Evolutionary conservation across 2,888 invertebrate genomes (phyloP), one percentile per base, ranked within the genome.

Genomic region (Cryptophagus acutangulus): DNA sequence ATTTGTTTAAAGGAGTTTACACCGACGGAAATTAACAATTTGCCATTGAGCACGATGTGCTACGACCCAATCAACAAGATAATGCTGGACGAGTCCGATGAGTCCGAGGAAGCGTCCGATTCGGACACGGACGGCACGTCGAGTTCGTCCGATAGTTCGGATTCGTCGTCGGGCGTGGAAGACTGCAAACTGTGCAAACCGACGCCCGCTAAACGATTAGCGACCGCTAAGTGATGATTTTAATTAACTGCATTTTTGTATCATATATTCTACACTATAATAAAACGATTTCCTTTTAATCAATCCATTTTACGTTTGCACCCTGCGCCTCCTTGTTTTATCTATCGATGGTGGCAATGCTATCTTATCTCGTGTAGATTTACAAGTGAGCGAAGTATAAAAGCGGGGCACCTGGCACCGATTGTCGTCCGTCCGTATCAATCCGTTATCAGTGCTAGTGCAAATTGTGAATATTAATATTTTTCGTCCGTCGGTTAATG

Each of bases 1-100:
- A 39, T 40, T 49, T 33, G 42, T 25, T 62, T 61, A 5, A 51
- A 69, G 66, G 61, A 61, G 17, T 95, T 90, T 66, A 82, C 87
- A 1, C 74, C 90, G 3, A 79, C 84, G 9, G 92, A 96, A 69
- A 73, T 97, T 41, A 87, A 89, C 62, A 90, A 89, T 65, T 83
- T 94, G 71, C 99, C 99, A 1, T 66, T 99, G 35, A 94, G 91
- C 67, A 94, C 96, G 5, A 87, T 88, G 45, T 63, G 92, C 40
- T 84, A 83, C 57, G 79, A 81, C 20, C 77, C 75, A 3, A 70
- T 76, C 59, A 35, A 77, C 73, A 17, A 69, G 71, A 66, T 67
- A 66, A 52, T 74, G 69, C 43, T 72, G 45, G 67, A 71, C 38
- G 71, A 73, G 2, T 66, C 65, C 18, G 66, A 65, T 36, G 70